Conservation (phyloP, 2,888 invertebrate species). For the Drosophila atripex region DNA sequence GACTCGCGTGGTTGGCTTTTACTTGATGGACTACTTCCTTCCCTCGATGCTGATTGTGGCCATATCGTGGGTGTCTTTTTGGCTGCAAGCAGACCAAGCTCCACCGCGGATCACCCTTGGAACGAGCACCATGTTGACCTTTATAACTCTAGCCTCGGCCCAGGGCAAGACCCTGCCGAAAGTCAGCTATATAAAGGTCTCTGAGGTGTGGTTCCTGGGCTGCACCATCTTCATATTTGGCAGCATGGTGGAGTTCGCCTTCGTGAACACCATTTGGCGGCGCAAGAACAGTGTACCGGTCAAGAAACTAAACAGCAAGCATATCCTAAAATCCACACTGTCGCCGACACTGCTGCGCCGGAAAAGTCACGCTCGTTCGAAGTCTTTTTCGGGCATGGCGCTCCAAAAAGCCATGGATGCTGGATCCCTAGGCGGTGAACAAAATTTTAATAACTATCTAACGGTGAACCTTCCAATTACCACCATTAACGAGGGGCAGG, state of each 20-base stretch:
- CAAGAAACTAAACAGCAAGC: conserved; percentile 88
- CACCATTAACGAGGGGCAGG: conserved; percentile 71
- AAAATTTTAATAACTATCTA: conserved; percentile 88
- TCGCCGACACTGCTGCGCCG: conserved; percentile 91
- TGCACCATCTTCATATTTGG: conserved; percentile 94
- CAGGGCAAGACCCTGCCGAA: conserved; percentile 93
- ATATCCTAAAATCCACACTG: conserved; percentile 92
- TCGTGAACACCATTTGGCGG: conserved; percentile 94
- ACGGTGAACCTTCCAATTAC: conserved; percentile 86
- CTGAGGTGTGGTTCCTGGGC: conserved; percentile 95
- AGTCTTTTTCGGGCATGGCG: conserved; percentile 84
- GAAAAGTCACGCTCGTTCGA: conserved; percentile 90
- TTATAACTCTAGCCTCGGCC: conserved; percentile 93
- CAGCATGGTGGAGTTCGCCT: conserved; percentile 93
- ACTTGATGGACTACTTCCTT: conserved; percentile 94
- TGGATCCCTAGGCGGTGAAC: conserved; percentile 85
- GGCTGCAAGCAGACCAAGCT: conserved; percentile 93
- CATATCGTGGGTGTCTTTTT: conserved; percentile 95
- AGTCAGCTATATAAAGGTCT: conserved; percentile 95
- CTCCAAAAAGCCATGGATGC: conserved; percentile 45
- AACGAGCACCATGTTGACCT: conserved; percentile 93
- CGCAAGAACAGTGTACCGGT: conserved; percentile 86
- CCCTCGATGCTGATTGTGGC: conserved; percentile 94
- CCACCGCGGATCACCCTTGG: conserved; percentile 92
- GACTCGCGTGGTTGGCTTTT: conserved; percentile 92